Evolutionary conservation across 2,797 vertebrate genomes (phyloP).

Genomic region (Sparidentex hasta): DNA sequence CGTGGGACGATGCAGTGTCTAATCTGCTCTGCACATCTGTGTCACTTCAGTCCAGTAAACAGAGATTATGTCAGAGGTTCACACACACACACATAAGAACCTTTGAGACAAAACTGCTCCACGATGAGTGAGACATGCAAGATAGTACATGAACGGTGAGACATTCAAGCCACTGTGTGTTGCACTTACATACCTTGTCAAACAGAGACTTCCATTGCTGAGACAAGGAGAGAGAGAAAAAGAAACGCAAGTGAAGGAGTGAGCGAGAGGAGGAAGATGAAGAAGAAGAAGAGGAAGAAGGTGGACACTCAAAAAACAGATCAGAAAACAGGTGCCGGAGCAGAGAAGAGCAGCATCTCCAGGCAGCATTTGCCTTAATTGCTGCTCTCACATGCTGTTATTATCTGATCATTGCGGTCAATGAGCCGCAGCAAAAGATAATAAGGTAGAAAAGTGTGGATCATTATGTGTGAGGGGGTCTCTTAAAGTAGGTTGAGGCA

Average conservation of each 20-base stretch:
- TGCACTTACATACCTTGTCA: constrained; percentile 93
- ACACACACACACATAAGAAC: constrained; percentile 24
- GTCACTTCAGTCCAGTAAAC: constrained; percentile 12
- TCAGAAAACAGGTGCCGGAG: constrained; percentile 45
- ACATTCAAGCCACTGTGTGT: constrained; percentile 22
- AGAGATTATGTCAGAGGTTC: constrained; percentile 33
- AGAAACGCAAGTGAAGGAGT: constrained; percentile 38
- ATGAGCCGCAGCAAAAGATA: constrained; percentile 56
- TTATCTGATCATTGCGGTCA: constrained; percentile 61
- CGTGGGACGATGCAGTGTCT: background rate
- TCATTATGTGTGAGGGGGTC: constrained; percentile 37
- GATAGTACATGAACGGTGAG: background rate
- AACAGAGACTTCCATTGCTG: constrained; percentile 98
- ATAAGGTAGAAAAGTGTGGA: constrained; percentile 43
- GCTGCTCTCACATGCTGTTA: constrained; percentile 27
- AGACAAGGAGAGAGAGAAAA: constrained; percentile 58
- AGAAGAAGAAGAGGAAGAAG: background rate
- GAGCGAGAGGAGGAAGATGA: constrained; percentile 32
- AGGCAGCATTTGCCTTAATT: constrained; percentile 29
- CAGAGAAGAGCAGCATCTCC: constrained; percentile 39
- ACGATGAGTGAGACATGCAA: constrained; percentile 58
- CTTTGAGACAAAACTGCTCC: constrained; percentile 36
- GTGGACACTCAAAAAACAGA: background rate
- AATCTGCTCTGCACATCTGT: constrained; percentile 33
- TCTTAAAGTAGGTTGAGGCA: constrained; percentile 21